Evolutionary conservation across 2,888 invertebrate genomes (phyloP).

Genomic region (Alloscopus bannaensis): DNA sequence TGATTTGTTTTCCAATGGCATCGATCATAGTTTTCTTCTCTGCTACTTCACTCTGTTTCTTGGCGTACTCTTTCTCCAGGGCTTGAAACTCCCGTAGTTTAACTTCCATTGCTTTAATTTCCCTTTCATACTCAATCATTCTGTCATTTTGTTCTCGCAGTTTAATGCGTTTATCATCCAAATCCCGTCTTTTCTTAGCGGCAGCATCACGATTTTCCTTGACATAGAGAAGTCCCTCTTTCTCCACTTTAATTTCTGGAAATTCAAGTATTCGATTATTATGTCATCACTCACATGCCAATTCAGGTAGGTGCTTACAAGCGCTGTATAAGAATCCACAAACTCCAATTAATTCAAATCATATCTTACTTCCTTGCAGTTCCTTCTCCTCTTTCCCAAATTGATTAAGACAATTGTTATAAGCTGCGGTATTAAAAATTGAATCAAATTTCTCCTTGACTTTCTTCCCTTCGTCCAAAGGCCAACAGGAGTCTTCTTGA

Average conservation of each 20-base stretch:
- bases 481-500: slow-evolving; percentile 94
- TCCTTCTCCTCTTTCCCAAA: slow-evolving; percentile 83
- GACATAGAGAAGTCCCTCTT: slow-evolving; percentile 74
- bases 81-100: slow-evolving; percentile 76
- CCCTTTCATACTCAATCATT: slow-evolving; percentile 76
- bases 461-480: slow-evolving; percentile 93
- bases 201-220: slow-evolving; percentile 75
- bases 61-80: slow-evolving; percentile 74
- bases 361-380: slow-evolving; percentile 68
- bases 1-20: slow-evolving; percentile 44
- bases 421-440: slow-evolving; percentile 96
- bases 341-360: slow-evolving; percentile 4
- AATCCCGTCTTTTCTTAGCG: slow-evolving; percentile 75
- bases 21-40: slow-evolving; percentile 57
- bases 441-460: slow-evolving; percentile 98
- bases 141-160: slow-evolving; percentile 78
- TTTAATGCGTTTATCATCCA: slow-evolving; percentile 81
- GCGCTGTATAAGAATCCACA: too few relatives aligned
- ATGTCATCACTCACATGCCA: too few relatives aligned
- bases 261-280: neutral
- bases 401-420: slow-evolving; percentile 83
- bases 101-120: slow-evolving; percentile 76
- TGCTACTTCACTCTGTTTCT: slow-evolving; percentile 58
- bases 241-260: slow-evolving; percentile 64
- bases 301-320: neutral